Evolutionary conservation across 2,113 vertebrate genomes (phyloP), one percentile per base, ranked within the genome.

Genomic region (Sphyrna mokarran): DNA sequence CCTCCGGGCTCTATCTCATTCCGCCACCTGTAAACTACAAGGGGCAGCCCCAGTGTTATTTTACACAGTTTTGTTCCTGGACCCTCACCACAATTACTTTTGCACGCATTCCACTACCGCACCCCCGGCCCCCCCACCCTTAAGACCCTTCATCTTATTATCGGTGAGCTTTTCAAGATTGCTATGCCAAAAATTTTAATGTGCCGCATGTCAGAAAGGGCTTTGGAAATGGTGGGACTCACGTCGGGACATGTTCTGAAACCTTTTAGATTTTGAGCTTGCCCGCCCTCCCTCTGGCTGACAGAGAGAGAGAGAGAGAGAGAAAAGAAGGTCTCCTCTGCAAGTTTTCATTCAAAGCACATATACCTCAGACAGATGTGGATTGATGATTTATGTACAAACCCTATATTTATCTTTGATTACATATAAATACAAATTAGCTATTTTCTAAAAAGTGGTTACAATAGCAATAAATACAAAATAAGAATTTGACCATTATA

Each of bases 401-500:
- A 98, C 98, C 98, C 97, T 97, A 98, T 98, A 98, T 97, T 98
- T 97, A 98, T 97, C 98, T 98, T 98, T 97, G 99, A 99, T 98
- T 98, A 98, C 97, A 98, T 97, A 98, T 99, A 99, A 99, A 99
- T 99, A 99, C 98, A 99, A 99, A 99, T 98, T 97, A 98, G 98
- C 99, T 99, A 99, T 99, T 99, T 98, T 98, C 98, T 99, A 99
- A 99, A 99, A 99, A 99, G 99, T 99, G 99, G 99, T 99, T 99
- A 99, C 99, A 98, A 99, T 99, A 99, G 98, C 99, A 99, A 99
- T 99, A 99, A 99, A 99, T 99, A 99, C 99, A 99, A 99, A 99
- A 99, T 99, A 99, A 98, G 98, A 99, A 99, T 99, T 98, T 99
- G 98, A 99, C 98, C 98, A 99, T 99, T 99, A 99, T 99, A 99